phyloP scores from a whole-genome alignment of 2,113 vertebrate species.

The Salvator merianae region DNA sequence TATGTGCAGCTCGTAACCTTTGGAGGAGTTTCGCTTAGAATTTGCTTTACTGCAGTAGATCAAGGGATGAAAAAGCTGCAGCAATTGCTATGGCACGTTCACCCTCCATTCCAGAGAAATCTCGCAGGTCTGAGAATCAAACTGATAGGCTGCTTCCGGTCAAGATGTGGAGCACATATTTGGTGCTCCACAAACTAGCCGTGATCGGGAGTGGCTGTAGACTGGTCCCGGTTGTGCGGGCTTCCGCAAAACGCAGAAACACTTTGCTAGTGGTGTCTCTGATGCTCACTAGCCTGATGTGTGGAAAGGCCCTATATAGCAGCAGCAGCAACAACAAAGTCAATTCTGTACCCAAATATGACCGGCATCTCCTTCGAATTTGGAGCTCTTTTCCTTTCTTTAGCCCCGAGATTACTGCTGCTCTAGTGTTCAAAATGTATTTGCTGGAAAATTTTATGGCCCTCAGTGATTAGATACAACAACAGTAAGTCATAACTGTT shows the following conservation, averaged over 20 bases:
- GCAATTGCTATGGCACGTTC: neutral
- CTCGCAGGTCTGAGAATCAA: too few species aligned
- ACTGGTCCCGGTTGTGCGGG: too few species aligned
- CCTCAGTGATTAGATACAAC: neutral
- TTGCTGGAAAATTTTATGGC: neutral
- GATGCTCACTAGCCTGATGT: too few species aligned
- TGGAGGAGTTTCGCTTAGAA: neutral
- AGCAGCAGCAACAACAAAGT: neutral
- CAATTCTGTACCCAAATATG: neutral
- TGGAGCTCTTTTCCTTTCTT: neutral
- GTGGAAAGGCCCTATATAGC: too few species aligned
- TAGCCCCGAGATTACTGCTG: neutral
- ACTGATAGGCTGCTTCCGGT: too few species aligned
- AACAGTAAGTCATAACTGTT: too few species aligned
- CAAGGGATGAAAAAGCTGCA: neutral
- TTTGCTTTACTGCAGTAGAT: slow-evolving; percentile 22
- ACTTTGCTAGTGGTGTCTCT: too few species aligned
- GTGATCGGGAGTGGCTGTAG: too few species aligned
- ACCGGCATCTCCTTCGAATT: neutral
- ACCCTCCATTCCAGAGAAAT: neutral
- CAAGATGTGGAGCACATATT: too few species aligned
- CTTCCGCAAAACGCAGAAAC: too few species aligned
- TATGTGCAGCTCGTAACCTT: slow-evolving; percentile 16
- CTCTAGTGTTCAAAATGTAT: neutral
- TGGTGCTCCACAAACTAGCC: too few species aligned